phyloP scores from a whole-genome alignment of 1,140 invertebrate species.

The Pantala flavescens region DNA sequence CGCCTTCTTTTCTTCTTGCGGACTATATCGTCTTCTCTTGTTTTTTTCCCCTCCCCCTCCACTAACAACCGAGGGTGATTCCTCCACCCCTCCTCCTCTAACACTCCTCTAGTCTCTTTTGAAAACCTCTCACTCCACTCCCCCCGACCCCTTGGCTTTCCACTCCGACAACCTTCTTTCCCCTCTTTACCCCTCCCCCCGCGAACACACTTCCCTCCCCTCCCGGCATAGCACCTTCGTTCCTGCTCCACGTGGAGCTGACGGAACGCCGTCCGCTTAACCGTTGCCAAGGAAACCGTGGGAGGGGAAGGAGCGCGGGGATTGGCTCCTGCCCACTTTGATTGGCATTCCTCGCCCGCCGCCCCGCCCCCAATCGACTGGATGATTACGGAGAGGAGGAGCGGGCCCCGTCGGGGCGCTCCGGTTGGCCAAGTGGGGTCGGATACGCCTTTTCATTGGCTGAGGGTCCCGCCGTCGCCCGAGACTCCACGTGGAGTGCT shows the following conservation, averaged over 20 bases:
- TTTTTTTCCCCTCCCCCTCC: not conserved
- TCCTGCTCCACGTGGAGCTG: constrained; percentile 1
- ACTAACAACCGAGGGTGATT: not conserved
- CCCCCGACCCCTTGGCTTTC: not conserved
- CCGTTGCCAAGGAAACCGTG: not conserved
- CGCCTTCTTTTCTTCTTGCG: not conserved
- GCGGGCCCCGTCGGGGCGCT: not conserved
- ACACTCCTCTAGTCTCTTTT: not conserved
- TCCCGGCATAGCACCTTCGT: not conserved
- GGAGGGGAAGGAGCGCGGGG: not conserved
- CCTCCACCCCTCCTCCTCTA: not conserved
- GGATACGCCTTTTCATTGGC: not conserved
- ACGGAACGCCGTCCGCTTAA: not conserved
- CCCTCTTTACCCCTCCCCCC: not conserved
- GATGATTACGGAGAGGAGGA: not conserved
- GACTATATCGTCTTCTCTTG: not conserved
- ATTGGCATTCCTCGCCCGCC: not conserved
- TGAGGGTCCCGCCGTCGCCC: not conserved
- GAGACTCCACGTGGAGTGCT: constrained; percentile 6
- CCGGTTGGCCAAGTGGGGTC: not conserved
- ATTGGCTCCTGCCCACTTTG: not conserved
- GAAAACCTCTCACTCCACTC: not conserved
- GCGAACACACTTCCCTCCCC: not conserved
- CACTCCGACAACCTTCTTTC: not conserved
- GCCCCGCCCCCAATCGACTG: not conserved